phyloP scores from a whole-genome alignment of 2,113 vertebrate species.

The Numida meleagris region DNA sequence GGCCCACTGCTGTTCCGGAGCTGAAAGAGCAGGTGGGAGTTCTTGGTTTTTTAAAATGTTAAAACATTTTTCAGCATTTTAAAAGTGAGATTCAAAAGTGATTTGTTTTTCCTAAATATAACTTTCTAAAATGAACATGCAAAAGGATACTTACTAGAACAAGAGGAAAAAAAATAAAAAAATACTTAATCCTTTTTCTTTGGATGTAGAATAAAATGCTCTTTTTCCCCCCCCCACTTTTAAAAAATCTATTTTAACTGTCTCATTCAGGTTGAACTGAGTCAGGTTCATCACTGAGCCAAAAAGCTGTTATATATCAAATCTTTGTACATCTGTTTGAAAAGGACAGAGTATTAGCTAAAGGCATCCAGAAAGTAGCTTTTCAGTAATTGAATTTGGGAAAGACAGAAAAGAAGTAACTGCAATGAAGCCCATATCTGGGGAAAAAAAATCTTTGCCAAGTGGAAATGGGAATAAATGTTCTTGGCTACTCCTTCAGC shows the following conservation, averaged over 20 bases:
- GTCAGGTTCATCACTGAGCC: neutral
- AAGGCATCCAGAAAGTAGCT: neutral
- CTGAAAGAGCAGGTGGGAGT: neutral
- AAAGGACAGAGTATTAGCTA: neutral
- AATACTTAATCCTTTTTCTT: neutral
- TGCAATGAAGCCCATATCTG: neutral
- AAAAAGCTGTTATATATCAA: neutral
- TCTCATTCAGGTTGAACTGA: neutral
- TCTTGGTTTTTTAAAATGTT: neutral
- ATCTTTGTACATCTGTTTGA: neutral
- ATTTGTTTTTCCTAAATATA: neutral
- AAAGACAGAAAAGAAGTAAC: constrained; percentile 9
- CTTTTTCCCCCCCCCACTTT: neutral
- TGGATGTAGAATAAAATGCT: neutral
- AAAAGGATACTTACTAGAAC: neutral
- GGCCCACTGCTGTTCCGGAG: fast-evolving
- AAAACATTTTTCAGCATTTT: neutral
- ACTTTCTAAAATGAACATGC: neutral
- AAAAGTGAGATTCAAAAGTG: neutral
- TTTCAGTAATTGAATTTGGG: neutral
- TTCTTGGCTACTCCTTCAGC: constrained; percentile 27
- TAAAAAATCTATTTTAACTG: neutral
- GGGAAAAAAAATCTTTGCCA: neutral
- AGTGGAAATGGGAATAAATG: constrained; percentile 33
- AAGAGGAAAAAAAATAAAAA: neutral